Conservation (phyloP, 1,140 invertebrate genomes). For the Drosophila yakuba region DNA sequence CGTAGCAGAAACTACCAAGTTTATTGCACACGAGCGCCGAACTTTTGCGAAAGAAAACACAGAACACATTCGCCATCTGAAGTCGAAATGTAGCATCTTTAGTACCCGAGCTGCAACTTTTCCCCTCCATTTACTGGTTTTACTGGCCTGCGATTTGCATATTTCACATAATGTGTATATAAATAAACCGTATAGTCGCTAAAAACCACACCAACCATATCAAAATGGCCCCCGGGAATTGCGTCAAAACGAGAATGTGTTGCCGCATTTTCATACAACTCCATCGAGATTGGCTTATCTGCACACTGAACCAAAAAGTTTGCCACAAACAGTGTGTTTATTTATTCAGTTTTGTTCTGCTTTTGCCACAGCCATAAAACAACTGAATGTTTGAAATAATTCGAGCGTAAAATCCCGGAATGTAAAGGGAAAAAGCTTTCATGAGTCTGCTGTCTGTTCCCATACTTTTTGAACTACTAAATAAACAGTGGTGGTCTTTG, state of each 20-base stretch:
- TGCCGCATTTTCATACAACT: conserved; percentile 48
- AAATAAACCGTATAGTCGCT: conserved; percentile 58
- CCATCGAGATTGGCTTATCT: conserved; percentile 20
- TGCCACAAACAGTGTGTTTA: conserved; percentile 9
- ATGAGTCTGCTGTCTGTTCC: background rate
- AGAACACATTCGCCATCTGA: conserved; percentile 14
- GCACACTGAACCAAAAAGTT: conserved; percentile 21
- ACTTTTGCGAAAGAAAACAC: conserved; percentile 21
- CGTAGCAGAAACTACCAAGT: conserved; percentile 13
- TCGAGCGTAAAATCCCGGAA: conserved; percentile 1
- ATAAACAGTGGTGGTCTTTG: background rate
- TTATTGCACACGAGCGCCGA: conserved; percentile 30
- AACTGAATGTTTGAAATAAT: conserved; percentile 12
- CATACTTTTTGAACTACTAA: background rate
- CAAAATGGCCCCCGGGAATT: conserved; percentile 57
- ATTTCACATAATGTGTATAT: conserved; percentile 45
- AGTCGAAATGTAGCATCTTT: conserved; percentile 12
- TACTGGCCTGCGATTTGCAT: conserved; percentile 58
- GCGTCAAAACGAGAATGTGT: conserved; percentile 60
- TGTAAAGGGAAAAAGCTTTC: background rate
- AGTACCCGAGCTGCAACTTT: conserved; percentile 9
- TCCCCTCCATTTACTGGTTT: conserved; percentile 5
- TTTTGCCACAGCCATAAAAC: conserved; percentile 5
- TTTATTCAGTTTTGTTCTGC: background rate
- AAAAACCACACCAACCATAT: conserved; percentile 77